Evolutionary conservation across 2,888 invertebrate species (phyloP).

Genomic region (Synergus japonicus): DNA sequence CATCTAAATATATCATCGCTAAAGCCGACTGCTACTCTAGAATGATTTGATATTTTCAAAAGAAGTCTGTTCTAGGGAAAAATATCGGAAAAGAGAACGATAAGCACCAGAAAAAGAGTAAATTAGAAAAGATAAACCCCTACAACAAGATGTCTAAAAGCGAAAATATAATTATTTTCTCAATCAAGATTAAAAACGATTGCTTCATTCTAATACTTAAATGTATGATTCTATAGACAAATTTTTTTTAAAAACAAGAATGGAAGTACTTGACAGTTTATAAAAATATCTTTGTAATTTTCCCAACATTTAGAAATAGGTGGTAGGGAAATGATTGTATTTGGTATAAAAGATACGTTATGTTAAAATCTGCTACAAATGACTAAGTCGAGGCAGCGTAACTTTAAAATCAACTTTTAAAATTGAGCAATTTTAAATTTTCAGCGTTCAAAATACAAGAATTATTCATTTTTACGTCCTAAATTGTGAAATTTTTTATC

Average conservation of each 20-base stretch:
- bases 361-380: not conserved
- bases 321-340: not conserved
- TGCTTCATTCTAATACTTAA: not conserved
- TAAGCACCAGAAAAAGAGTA: not conserved
- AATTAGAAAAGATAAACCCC: not conserved
- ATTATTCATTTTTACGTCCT: not conserved
- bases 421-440: not conserved
- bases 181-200: not conserved
- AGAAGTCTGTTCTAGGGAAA: not conserved
- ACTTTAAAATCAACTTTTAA: not conserved
- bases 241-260: not conserved
- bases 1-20: constrained; percentile 3
- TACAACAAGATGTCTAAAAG: not conserved
- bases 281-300: constrained; percentile 17
- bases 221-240: not conserved
- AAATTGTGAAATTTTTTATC: not conserved
- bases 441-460: not conserved
- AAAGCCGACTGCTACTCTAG: not conserved
- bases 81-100: not conserved
- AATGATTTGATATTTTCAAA: constrained; percentile 9
- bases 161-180: not conserved
- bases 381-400: not conserved
- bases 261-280: not conserved
- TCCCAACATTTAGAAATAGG: not conserved
- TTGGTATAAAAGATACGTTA: not conserved